Evolutionary conservation across 2,888 invertebrate genomes (phyloP).

Genomic region (Hofmannophila pseudospretella): DNA sequence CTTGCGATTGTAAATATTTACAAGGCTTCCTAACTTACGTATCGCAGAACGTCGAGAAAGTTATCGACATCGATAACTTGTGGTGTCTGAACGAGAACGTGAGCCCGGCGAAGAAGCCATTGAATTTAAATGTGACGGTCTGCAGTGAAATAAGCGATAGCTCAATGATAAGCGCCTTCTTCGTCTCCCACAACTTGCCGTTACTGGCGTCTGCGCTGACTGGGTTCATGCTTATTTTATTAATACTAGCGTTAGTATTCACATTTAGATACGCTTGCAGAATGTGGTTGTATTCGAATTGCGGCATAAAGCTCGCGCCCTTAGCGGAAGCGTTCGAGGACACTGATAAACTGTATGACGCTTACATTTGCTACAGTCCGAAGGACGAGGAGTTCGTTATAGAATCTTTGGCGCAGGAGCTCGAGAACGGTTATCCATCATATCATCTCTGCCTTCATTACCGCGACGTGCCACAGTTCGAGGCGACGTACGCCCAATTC

Average conservation of each 20-base stretch:
- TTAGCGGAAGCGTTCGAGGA: conserved; percentile 85
- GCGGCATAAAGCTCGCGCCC: conserved; percentile 89
- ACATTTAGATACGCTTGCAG: conserved; percentile 91
- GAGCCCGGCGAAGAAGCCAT: conserved; percentile 82
- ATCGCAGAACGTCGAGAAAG: conserved; percentile 86
- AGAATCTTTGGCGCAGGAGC: conserved; percentile 88
- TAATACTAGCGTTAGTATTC: conserved; percentile 87
- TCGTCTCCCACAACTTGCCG: conserved; percentile 89
- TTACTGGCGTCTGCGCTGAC: conserved; percentile 88
- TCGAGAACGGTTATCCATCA: conserved; percentile 88
- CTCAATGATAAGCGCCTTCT: conserved; percentile 88
- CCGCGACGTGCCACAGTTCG: conserved; percentile 86
- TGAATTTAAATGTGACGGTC: conserved; percentile 90
- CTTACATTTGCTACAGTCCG: conserved; percentile 94
- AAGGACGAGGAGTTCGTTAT: conserved; percentile 95
- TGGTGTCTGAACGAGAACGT: conserved; percentile 86
- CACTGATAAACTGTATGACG: conserved; percentile 93
- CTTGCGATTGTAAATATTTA: conserved; percentile 93
- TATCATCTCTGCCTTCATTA: conserved; percentile 93
- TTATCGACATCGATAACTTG: conserved; percentile 84
- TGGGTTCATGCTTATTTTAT: conserved; percentile 85
- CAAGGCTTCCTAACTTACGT: conserved; percentile 90
- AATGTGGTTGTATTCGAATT: conserved; percentile 92
- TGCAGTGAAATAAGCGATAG: conserved; percentile 90
- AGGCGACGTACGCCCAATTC: conserved; percentile 83